Percentiles rank a stretch among this genome's conserved stretches.
phyloP scores from a whole-genome alignment of 2,888 invertebrate species.

The Agonopterix subpropinquella region DNA sequence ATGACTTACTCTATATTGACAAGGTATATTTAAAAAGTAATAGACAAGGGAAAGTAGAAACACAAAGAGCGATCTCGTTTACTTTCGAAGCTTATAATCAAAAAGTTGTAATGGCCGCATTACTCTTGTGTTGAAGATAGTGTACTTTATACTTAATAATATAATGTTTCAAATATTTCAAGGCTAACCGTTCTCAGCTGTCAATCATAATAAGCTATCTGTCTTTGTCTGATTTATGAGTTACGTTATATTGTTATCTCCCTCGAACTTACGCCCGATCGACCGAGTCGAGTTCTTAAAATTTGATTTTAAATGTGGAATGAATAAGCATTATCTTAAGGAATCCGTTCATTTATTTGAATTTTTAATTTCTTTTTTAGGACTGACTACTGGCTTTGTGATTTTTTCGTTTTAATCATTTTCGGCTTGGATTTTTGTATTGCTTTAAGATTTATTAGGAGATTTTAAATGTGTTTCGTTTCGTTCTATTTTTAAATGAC shows the following conservation, averaged over 20 bases:
- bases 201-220: slow-evolving; percentile 74
- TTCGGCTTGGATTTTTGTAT: slow-evolving; percentile 45
- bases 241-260: slow-evolving; percentile 39
- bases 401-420: slow-evolving; percentile 50
- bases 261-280: slow-evolving; percentile 53
- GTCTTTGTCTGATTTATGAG: slow-evolving; percentile 54
- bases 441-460: slow-evolving; percentile 57
- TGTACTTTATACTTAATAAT: slow-evolving; percentile 71
- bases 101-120: slow-evolving; percentile 43
- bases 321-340: slow-evolving; percentile 75
- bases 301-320: slow-evolving; percentile 76
- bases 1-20: neutral
- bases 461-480: slow-evolving; percentile 50
- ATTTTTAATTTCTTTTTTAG: slow-evolving; percentile 70
- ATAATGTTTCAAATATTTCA: slow-evolving; percentile 77
- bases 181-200: slow-evolving; percentile 76
- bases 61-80: slow-evolving; percentile 6
- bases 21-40: slow-evolving; percentile 11
- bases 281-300: slow-evolving; percentile 68
- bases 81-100: slow-evolving; percentile 11
- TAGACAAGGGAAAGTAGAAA: slow-evolving; percentile 7
- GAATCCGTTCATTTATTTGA: slow-evolving; percentile 71
- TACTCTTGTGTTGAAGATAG: slow-evolving; percentile 62
- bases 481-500: slow-evolving; percentile 19
- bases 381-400: slow-evolving; percentile 58